Conservation (phyloP, 1,140 invertebrate species). For the Hormaphis cornu region DNA sequence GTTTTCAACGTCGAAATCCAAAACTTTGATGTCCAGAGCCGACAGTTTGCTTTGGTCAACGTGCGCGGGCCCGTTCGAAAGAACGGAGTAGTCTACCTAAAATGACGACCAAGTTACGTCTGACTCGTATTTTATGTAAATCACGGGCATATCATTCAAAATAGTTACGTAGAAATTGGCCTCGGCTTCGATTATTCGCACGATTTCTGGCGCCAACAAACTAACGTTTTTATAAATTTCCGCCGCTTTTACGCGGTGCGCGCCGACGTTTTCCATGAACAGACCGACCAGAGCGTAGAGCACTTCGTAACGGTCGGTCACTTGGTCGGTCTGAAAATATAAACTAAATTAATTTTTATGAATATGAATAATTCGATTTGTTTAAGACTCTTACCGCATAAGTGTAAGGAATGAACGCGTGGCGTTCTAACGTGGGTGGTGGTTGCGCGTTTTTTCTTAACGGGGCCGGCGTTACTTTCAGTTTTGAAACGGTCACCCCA, state of each 20-base stretch:
- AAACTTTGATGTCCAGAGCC: neutral
- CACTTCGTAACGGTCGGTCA: neutral
- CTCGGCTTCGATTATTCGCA: constrained; percentile 20
- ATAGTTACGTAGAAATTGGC: constrained; percentile 3
- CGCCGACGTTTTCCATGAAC: constrained; percentile 18
- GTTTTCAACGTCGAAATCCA: neutral
- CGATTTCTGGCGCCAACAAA: neutral
- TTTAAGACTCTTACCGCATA: neutral
- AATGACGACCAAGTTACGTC: neutral
- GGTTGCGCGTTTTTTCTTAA: constrained; percentile 1
- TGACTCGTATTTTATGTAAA: neutral
- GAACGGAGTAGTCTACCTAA: neutral
- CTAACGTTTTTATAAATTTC: constrained; percentile 3
- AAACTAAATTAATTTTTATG: neutral
- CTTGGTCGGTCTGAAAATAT: neutral
- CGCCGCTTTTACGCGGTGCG: neutral
- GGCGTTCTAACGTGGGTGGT: neutral
- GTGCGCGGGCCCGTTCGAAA: neutral
- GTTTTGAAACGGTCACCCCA: neutral
- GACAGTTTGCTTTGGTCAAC: constrained; percentile 3
- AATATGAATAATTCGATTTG: neutral
- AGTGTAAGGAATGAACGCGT: neutral
- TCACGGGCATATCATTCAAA: no score
- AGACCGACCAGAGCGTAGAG: constrained; percentile 5
- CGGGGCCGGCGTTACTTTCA: neutral